Evolutionary conservation across 2,113 vertebrate species (phyloP), one percentile per base, ranked within the genome.

Genomic region (Cricetomys ansorgei): DNA sequence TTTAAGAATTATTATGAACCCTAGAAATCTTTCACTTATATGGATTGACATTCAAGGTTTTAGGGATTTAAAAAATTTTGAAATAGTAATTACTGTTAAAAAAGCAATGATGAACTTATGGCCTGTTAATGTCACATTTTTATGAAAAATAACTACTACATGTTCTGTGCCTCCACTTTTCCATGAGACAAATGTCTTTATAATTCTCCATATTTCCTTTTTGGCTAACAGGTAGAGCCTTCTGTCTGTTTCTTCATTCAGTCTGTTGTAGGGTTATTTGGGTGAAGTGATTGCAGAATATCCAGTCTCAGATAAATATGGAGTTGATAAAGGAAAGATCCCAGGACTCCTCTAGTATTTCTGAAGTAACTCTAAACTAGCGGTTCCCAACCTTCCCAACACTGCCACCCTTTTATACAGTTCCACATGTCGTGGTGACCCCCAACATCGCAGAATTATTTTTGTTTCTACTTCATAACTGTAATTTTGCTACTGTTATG

Each of bases 11-110:
- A 87, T 62, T 92, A 19, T 92, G 27, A 65, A 23, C 27, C 37
- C 64, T 57, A 84, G 80, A 81, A 69, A 94, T 29, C 55, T 27
- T 80, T 96, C 73, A 40, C 37, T 86, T 94, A 43, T 53, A 12
- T 85, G 31, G 65, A n/a, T 48, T 94, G 70, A 84, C 80, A 89
- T 43, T 88, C 75, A 86, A 65, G 34, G 55, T 87, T 89, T 96
- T 90, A 87, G 40, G 53, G 90, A 92, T 83, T 53, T 79, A 91
- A 92, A 43, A 2, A 19, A 43, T 17, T 62, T 72, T 45, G 48
- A 92, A 85, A 85, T 85, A 31, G 7, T 91, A 85, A 86, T 92
- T 94, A 37, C 25, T 85, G 16, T 96, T 43, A 91, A 92, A n/a
- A 76, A 91, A 88, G 40, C 9, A 81, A 4, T 62, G 43, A 43